These are phyloP conservation scores for Sarcophilus harrisii DNA, from an alignment of 2,797 vertebrate genomes.

Conservation along the genomic window DNA sequence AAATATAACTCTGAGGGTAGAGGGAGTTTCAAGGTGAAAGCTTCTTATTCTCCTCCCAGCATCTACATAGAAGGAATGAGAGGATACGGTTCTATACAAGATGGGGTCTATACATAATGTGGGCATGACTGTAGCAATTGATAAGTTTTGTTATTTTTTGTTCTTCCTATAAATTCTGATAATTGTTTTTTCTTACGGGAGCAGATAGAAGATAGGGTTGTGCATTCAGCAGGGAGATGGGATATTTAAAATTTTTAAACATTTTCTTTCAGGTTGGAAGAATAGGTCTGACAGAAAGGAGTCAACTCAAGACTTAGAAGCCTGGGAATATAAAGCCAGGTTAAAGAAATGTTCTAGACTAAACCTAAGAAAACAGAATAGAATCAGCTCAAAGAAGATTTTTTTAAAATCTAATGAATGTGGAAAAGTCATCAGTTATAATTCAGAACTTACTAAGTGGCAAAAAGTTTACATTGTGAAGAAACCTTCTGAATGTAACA, in stretches of 20 bases:
- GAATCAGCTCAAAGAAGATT: constrained; percentile 78
- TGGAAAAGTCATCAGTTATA: constrained; percentile 71
- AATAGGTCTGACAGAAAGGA: constrained; percentile 63
- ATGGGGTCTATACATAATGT: neutral
- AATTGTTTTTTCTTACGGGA: neutral
- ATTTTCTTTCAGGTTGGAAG: constrained; percentile 68
- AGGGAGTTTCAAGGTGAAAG: neutral
- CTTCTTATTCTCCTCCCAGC: neutral
- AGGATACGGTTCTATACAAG: neutral
- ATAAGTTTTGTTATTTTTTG: neutral
- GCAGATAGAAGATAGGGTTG: neutral
- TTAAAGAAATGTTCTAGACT: constrained; percentile 51
- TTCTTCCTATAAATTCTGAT: neutral
- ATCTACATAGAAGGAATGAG: neutral
- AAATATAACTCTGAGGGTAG: neutral
- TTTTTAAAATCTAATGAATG: constrained; percentile 74
- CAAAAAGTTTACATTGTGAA: constrained; percentile 71
- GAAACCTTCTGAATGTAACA: constrained; percentile 68
- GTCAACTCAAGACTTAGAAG: constrained; percentile 59
- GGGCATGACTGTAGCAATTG: neutral
- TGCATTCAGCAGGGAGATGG: neutral
- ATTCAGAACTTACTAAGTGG: constrained; percentile 71
- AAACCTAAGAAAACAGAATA: constrained; percentile 60
- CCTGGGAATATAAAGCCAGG: constrained; percentile 52
- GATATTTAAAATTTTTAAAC: constrained; percentile 61